Percentiles rank a stretch among this genome's conserved stretches.
These are phyloP conservation scores for Podilymbus podiceps DNA, from an alignment of 2,113 vertebrate species.

Conservation along the genomic window DNA sequence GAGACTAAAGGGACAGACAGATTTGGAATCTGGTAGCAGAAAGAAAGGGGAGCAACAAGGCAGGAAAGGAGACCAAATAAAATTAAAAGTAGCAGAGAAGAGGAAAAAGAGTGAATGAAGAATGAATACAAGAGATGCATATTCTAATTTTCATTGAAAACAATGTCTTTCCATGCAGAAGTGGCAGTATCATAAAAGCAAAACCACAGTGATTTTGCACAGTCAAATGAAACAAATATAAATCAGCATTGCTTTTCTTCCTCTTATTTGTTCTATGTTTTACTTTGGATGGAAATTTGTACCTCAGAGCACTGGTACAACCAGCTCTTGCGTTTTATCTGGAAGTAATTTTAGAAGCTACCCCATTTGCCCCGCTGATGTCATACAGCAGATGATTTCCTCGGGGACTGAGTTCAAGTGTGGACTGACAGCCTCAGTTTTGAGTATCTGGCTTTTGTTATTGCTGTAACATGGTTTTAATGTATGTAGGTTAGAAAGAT, in stretches of 20 bases:
- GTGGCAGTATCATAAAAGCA: not conserved
- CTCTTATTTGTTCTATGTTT: not conserved
- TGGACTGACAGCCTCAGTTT: not conserved
- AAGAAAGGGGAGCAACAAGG: not conserved
- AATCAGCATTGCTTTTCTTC: not conserved
- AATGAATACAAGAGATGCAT: fast-evolving
- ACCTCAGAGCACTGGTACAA: not conserved
- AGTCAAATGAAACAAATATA: not conserved
- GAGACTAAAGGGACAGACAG: not conserved
- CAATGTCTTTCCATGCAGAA: not conserved
- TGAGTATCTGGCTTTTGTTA: not conserved
- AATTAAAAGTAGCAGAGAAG: not conserved
- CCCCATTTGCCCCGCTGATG: fast-evolving
- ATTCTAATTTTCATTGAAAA: not conserved
- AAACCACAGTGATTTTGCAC: not conserved
- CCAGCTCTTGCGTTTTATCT: not conserved
- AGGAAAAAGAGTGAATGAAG: not conserved
- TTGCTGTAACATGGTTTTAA: not conserved
- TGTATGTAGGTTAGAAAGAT: not conserved
- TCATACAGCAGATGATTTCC: not conserved
- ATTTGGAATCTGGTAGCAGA: not conserved
- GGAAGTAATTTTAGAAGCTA: not conserved
- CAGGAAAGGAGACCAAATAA: not conserved
- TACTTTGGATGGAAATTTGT: not conserved
- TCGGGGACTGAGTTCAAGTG: not conserved